phyloP scores from a whole-genome alignment of 2,113 vertebrate genomes.

The Myrmophylax atrothorax region DNA sequence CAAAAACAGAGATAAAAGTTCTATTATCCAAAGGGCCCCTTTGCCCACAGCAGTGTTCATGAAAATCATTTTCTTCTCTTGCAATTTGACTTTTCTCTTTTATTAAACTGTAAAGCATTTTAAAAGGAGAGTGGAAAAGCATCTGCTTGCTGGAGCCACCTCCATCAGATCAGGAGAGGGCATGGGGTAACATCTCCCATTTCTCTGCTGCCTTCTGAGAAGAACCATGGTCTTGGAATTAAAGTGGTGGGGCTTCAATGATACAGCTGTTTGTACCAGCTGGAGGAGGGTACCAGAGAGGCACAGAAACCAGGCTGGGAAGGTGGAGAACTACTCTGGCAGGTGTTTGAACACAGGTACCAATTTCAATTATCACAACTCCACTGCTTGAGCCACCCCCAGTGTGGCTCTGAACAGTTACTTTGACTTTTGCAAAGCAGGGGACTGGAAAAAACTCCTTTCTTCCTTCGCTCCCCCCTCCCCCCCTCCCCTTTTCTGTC shows the following conservation, averaged over 20 bases:
- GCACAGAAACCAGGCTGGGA: background rate
- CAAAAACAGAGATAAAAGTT: constrained; percentile 76
- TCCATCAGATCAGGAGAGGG: background rate
- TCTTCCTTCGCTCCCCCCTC: accelerated
- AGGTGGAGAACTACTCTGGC: background rate
- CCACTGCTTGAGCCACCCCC: background rate
- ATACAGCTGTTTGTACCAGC: background rate
- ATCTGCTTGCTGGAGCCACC: background rate
- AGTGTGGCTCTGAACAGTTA: background rate
- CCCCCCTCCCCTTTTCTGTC: background rate
- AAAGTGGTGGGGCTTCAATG: background rate
- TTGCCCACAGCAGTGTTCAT: constrained; percentile 59
- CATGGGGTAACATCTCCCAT: background rate
- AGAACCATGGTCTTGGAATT: background rate
- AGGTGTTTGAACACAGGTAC: background rate
- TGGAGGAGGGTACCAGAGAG: background rate
- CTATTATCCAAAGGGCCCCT: constrained; percentile 68
- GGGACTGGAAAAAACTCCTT: background rate
- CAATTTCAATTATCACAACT: background rate
- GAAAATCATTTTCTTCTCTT: constrained; percentile 69
- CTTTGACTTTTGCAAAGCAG: background rate
- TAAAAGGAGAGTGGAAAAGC: background rate
- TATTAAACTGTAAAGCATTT: constrained; percentile 31
- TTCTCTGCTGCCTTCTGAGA: background rate
- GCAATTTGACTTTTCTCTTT: constrained; percentile 57